Evolutionary conservation across 2,888 invertebrate genomes (phyloP), one percentile per base, ranked within the genome.

Genomic region (Troglohyphantes excavatus): DNA sequence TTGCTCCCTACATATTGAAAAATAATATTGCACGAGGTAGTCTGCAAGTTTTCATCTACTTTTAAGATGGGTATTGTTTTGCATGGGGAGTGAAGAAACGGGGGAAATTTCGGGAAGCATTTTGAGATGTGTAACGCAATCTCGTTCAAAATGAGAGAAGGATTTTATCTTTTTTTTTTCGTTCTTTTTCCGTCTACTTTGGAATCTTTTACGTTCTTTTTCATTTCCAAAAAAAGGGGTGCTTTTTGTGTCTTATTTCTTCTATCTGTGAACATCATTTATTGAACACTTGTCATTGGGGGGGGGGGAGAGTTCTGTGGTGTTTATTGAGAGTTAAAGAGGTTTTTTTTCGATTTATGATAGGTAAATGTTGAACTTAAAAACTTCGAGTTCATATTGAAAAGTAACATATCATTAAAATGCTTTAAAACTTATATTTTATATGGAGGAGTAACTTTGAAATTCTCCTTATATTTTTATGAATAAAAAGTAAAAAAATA

Each of bases 51-150:
- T 88, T 88, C 87, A 81, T 87, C 86, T 79, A 70, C 65, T 79
- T 79, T 82, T 86, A 79, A 87, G 79, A 79, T 79, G 43, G 65
- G 78, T 87, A 87, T 87, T 87, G 86, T 87, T 87, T 87, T 87
- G 79, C 72, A 79, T 72, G 63, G 27, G 43, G 63, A 72, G 61
- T 43, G 72, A 70, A 61, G 68, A 81, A 81, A 73, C 83, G 70
- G 63, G n/a, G 53, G 73, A 83, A 70, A 82, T 70, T 82, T 82
- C 59, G 13, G 59, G 39, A 73, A 23, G 78, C 63, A 21, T 39
- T 63, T 63, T 39, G 23, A 21, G 61, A 29, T 23, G 63, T 33
- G 83, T 83, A 73, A 83, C 73, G 72, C 72, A 63, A 83, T 72
- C 83, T 43, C 27, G 43, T 73, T 27, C 65, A 33, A 46, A 72